A percentile compares a stretch with the other conserved stretches of the same genome.
phyloP scores from a whole-genome alignment of 1,140 invertebrate species.

The Pseudachorutes palmiensis region DNA sequence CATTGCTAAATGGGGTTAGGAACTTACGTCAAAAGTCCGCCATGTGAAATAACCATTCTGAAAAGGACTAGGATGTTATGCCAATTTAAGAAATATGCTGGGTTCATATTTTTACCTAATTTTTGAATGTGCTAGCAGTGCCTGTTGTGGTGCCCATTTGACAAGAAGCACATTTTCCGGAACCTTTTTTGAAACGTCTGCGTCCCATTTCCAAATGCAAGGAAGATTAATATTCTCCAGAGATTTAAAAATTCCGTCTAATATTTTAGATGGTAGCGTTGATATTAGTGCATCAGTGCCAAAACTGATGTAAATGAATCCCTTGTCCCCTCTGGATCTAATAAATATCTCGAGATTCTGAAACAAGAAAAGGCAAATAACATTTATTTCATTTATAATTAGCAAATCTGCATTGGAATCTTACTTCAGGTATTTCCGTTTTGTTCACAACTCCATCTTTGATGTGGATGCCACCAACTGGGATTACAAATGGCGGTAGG shows the following conservation, averaged over 20 bases:
- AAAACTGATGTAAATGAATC: slow-evolving; percentile 16
- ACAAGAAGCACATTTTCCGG: slow-evolving; percentile 3
- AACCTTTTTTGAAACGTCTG: background rate
- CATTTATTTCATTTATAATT: background rate
- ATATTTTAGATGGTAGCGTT: background rate
- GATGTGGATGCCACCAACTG: slow-evolving; percentile 11
- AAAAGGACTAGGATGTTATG: background rate
- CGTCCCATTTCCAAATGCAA: slow-evolving; percentile 15
- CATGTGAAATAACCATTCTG: slow-evolving; percentile 43
- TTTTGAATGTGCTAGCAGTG: background rate
- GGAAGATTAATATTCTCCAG: background rate
- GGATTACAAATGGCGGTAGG: slow-evolving; percentile 9
- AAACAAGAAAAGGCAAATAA: background rate
- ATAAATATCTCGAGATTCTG: slow-evolving; percentile 4
- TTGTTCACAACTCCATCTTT: background rate
- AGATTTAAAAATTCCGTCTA: background rate
- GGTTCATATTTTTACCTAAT: background rate
- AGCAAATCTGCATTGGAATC: background rate
- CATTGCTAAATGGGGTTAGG: background rate
- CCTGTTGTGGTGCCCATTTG: slow-evolving; percentile 1
- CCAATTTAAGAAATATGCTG: background rate
- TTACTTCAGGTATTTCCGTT: background rate
- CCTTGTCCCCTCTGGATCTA: background rate
- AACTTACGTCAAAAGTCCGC: slow-evolving; percentile 42
- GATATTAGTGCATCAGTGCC: slow-evolving; percentile 1